Evolutionary conservation across 2,888 invertebrate genomes (phyloP).

Genomic region (Cosmopolites sordidus): DNA sequence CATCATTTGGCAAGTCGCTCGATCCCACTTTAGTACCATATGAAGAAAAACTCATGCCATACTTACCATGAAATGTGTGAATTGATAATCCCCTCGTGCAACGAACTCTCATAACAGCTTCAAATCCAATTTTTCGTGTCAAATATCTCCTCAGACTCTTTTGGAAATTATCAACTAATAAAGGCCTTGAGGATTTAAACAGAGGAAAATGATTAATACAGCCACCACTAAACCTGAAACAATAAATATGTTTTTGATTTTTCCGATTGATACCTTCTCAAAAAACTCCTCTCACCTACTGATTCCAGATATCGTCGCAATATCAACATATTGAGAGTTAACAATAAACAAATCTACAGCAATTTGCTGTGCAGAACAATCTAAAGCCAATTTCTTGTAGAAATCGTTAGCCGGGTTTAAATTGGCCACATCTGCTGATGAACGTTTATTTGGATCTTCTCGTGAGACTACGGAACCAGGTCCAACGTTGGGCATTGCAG

Average conservation of each 20-base stretch:
- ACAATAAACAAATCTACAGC: slow-evolving; percentile 94
- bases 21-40: no score
- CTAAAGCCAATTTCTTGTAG: slow-evolving; percentile 91
- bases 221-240: slow-evolving; percentile 84
- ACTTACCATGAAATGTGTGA: slow-evolving; percentile 91
- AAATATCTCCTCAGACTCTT: slow-evolving; percentile 82
- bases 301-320: slow-evolving; percentile 89
- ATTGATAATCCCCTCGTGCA: slow-evolving; percentile 91
- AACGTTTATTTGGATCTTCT: slow-evolving; percentile 84
- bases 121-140: slow-evolving; percentile 95
- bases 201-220: slow-evolving; percentile 89
- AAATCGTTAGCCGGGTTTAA: slow-evolving; percentile 96
- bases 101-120: slow-evolving; percentile 95
- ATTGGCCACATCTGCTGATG: slow-evolving; percentile 77
- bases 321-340: slow-evolving; percentile 88
- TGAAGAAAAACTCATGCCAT: no score
- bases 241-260: neutral
- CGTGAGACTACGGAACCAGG: slow-evolving; percentile 82
- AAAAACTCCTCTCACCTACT: slow-evolving; percentile 56
- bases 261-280: neutral
- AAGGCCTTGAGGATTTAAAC: slow-evolving; percentile 67
- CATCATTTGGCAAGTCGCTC: no score
- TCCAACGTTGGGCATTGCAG: slow-evolving; percentile 79
- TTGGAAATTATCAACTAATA: slow-evolving; percentile 71
- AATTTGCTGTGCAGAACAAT: slow-evolving; percentile 94